Base-by-base conservation (phyloP, 2,888 invertebrate genomes). In the Lasioglossum calceatum region DNA sequence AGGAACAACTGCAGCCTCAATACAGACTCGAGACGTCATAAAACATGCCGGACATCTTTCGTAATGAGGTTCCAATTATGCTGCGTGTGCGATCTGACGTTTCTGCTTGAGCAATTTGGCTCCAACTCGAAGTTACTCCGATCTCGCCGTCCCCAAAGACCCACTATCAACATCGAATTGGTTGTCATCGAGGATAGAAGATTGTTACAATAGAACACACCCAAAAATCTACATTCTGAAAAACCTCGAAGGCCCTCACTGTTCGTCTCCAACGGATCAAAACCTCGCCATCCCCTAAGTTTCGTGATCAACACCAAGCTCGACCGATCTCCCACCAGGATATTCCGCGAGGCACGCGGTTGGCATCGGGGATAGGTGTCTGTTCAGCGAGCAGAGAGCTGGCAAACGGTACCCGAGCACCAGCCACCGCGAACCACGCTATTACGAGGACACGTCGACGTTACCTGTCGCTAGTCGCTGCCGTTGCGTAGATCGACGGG, bases 391-490 rank as follows among this genome's bases (percentile, higher is more conserved):
- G 16, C 27, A 39, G 12, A n/a, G 75, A 50, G 75, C 44, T 47
- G 50, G 32, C 36, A 44, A 44, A 76, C n/a, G 42, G 82, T 72
- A 72, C 32, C 42, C 44, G 64, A 36, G 79, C 44, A 54, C 74
- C 84, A 87, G 86, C 83, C 82, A 90, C 85, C 89, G 84, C 84
- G 86, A 88, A 82, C 85, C 87, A 88, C 89, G 85, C 87, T 88
- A 90, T 91, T 91, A 91, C 89, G 87, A 88, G 87, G 79, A 91
- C 86, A 85, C 90, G 91, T 89, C 89, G 91, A 91, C 90, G 89
- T 91, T 93, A 93, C 92, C 92, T 93, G 93, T 92, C 93, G 91
- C 92, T 92, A 89, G 92, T 89, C 91, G 91, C 87, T 91, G 90
- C 92, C 91, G 91, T 91, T 91, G 91, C 90, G 86, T 85, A 84